These are phyloP conservation scores for Sapajus apella DNA, from an alignment of 2,113 vertebrate species.

Conservation along the genomic window DNA sequence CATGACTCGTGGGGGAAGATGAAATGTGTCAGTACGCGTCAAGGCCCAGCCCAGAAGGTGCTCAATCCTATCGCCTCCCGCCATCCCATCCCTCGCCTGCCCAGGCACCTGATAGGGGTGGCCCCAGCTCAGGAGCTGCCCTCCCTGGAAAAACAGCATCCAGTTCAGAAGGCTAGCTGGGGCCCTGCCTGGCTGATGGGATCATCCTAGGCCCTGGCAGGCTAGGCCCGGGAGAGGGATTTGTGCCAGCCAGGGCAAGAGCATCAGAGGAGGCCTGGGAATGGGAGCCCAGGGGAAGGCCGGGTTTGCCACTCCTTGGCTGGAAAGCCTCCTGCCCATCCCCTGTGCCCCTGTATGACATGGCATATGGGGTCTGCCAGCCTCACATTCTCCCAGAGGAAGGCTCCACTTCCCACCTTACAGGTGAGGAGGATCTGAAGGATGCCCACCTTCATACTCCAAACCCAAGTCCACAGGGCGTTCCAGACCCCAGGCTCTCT, in stretches of 20 bases:
- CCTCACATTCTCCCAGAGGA: not conserved
- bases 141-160: not conserved
- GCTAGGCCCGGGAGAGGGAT: not conserved
- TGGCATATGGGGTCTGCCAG: rapidly evolving
- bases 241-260: not conserved
- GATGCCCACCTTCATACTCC: not conserved
- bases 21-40: rapidly evolving
- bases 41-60: not conserved
- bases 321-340: rapidly evolving
- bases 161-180: not conserved
- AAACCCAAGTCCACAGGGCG: not conserved
- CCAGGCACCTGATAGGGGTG: not conserved
- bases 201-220: not conserved
- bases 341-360: rapidly evolving
- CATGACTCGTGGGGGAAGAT: not conserved
- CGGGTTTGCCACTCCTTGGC: rapidly evolving
- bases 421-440: not conserved
- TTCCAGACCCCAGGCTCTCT: not conserved
- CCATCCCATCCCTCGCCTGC: not conserved
- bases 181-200: not conserved
- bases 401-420: not conserved
- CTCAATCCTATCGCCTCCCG: not conserved
- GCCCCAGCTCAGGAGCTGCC: not conserved
- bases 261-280: not conserved
- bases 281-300: not conserved